Evolutionary conservation across 2,797 vertebrate species (phyloP), one percentile per base, ranked within the genome.

Genomic region (Setipinna tenuifilis): DNA sequence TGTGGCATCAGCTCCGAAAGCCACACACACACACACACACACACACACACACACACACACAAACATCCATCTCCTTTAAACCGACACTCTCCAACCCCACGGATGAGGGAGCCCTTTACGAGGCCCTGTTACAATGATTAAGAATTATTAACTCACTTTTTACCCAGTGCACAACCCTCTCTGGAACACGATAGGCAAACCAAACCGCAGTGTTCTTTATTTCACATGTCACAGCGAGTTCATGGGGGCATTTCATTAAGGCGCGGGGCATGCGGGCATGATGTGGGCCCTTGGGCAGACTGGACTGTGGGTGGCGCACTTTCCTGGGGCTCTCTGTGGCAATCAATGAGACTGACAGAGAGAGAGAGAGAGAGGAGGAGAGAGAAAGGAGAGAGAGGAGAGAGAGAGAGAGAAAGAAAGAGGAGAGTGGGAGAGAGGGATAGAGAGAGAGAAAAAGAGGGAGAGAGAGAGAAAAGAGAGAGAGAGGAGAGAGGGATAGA

Each of bases 111-210:
- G 35, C 35, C 71, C 71, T 78, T 44, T 35, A 78, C 71, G 35
- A 44, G 71, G 16, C 71, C 17, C 19, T 19, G 71, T 78, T 78
- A 44, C 35, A 21, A 31, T 44, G 71, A 78, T 78, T 78, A 78
- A 78, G 71, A 78, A 78, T 78, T 44, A 78, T 78, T 41, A 44
- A 78, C 25, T 78, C 71, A 78, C 89, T 93, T 93, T 93, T 93
- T n/a, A n/a, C 93, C 90, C 90, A 93, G 85, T 89, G 86, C 91
- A 28, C 86, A 91, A 88, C 90, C 54, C 87, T 90, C 89, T 88
- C 87, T 87, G 84, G 9, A 57, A 87, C 87, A 88, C 91, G 88
- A 87, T 86, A 41, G 71, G 71, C 17, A 41, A 19, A 41, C 46
- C 46, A 10, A 48, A 54, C 71, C 7, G 17, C 19, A 78, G 16